These are phyloP conservation scores for Drosophila meridionalis DNA, from an alignment of 2,888 invertebrate genomes.

Conservation along the genomic window DNA sequence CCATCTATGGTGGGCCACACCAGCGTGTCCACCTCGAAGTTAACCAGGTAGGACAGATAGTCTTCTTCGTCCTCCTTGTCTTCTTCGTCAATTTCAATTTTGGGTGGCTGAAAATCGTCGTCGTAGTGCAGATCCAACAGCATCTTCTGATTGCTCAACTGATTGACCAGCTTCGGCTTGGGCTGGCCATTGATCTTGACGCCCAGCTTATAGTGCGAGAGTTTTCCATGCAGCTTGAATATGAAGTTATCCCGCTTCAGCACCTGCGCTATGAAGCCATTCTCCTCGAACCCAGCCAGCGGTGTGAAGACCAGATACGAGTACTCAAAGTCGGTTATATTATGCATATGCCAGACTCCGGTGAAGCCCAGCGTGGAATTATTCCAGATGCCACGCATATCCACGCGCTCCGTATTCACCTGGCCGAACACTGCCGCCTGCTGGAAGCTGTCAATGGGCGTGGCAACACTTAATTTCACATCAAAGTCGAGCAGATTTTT, in stretches of 20 bases:
- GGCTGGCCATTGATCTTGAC: conserved; percentile 81
- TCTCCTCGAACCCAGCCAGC: conserved; percentile 91
- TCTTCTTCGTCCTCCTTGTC: conserved; percentile 84
- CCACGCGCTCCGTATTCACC: conserved; percentile 89
- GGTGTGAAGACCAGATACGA: conserved; percentile 92
- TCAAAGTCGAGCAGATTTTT: conserved; percentile 89
- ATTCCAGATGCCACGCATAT: conserved; percentile 92
- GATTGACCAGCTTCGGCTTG: conserved; percentile 82
- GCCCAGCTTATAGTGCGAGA: conserved; percentile 89
- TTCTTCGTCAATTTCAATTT: conserved; percentile 83
- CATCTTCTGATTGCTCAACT: conserved; percentile 78
- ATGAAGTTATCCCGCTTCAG: conserved; percentile 88
- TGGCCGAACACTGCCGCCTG: conserved; percentile 89
- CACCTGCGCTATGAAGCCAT: conserved; percentile 89
- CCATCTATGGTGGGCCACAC: conserved; percentile 87
- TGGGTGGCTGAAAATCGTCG: conserved; percentile 82
- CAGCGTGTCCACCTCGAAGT: conserved; percentile 87
- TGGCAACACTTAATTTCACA: conserved; percentile 89
- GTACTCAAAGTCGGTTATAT: conserved; percentile 90
- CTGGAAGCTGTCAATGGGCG: conserved; percentile 90
- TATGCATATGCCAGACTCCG: conserved; percentile 88
- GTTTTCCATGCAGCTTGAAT: conserved; percentile 89
- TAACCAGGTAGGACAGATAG: conserved; percentile 86
- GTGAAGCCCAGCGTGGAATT: conserved; percentile 90
- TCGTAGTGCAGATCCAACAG: conserved; percentile 82